Percentiles rank a stretch among this genome's conserved stretches.
phyloP scores from a whole-genome alignment of 2,113 vertebrate species.

The Anarrhichthys ocellatus region DNA sequence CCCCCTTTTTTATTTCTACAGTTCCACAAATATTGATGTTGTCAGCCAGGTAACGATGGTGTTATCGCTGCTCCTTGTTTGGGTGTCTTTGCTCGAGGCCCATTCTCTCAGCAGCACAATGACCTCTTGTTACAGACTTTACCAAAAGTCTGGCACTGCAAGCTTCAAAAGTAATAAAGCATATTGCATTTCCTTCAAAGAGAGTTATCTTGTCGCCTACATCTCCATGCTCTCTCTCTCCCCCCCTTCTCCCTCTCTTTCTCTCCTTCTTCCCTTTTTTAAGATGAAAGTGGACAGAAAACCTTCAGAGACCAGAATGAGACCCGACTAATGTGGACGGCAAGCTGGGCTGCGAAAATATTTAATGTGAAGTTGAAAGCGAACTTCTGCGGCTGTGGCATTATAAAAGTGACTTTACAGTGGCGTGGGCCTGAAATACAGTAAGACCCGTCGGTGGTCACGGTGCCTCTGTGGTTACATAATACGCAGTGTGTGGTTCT shows the following conservation, averaged over 20 bases:
- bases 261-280: conserved; percentile 10
- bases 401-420: conserved; percentile 32
- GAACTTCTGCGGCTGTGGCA: conserved; percentile 20
- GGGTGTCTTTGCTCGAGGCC: conserved; percentile 26
- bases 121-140: conserved; percentile 57
- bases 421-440: neutral
- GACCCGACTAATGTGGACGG: conserved; percentile 17
- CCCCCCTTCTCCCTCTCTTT: neutral
- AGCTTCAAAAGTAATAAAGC: conserved; percentile 56
- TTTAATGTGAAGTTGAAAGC: conserved; percentile 49
- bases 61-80: conserved; percentile 3
- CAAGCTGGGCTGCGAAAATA: conserved; percentile 39
- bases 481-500: conserved; percentile 6
- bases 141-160: conserved; percentile 15
- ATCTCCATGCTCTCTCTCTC: conserved; percentile 2
- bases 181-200: conserved; percentile 44
- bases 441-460: neutral
- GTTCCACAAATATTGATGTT: conserved; percentile 14
- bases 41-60: conserved; percentile 23
- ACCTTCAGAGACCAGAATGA: conserved; percentile 50
- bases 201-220: conserved; percentile 7
- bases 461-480: neutral
- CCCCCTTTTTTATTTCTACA: conserved; percentile 23
- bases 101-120: conserved; percentile 40
- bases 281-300: conserved; percentile 69